Evolutionary conservation across 2,797 vertebrate species (phyloP).

Genomic region (Bradypodion pumilum): DNA sequence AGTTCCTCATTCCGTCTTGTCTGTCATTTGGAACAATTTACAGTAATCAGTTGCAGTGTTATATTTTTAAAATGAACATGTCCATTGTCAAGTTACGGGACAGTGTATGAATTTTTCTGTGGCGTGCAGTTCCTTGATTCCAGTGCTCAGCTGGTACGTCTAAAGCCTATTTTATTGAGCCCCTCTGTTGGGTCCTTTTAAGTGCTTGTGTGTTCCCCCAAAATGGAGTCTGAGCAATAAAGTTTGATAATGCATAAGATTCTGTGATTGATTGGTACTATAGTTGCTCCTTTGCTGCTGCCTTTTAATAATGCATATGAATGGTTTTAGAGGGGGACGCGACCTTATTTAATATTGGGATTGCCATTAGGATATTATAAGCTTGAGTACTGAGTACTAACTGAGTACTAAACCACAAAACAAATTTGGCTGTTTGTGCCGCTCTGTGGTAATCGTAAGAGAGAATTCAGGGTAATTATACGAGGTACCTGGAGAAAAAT

Average conservation of each 20-base stretch:
- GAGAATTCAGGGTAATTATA: not conserved
- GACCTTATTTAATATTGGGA: not conserved
- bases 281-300: not conserved
- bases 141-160: conserved; percentile 69
- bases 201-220: conserved; percentile 70
- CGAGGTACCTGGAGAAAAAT: too few species aligned
- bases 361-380: too few species aligned
- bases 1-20: not conserved
- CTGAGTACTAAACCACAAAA: not conserved
- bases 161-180: conserved; percentile 71
- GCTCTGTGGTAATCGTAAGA: not conserved
- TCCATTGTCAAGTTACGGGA: conserved; percentile 55
- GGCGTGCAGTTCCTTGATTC: conserved; percentile 70
- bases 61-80: conserved; percentile 43
- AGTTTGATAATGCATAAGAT: conserved; percentile 71
- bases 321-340: not conserved
- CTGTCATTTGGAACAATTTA: conserved; percentile 55
- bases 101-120: conserved; percentile 53
- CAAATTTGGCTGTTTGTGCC: not conserved
- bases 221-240: conserved; percentile 79
- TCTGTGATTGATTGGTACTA: conserved; percentile 43
- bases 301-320: not conserved
- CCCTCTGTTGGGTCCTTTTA: conserved; percentile 70
- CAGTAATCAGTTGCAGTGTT: conserved; percentile 62
- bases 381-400: too few species aligned